phyloP scores from a whole-genome alignment of 2,113 vertebrate genomes.

The Zosterops borbonicus region DNA sequence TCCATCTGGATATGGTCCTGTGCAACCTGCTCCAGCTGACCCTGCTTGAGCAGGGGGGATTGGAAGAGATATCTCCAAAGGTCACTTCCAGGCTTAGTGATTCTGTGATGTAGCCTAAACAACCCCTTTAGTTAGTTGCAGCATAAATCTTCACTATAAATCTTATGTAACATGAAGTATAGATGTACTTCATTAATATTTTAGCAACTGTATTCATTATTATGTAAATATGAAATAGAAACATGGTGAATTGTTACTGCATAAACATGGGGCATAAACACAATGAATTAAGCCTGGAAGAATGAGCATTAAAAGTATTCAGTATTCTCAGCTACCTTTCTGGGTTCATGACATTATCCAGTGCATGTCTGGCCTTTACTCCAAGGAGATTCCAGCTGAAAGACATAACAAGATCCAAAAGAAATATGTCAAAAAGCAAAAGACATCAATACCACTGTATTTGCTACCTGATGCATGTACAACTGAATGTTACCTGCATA shows the following conservation, averaged over 20 bases:
- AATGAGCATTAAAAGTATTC: background rate
- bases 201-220: background rate
- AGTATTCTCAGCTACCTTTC: background rate
- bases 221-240: background rate
- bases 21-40: background rate
- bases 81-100: background rate
- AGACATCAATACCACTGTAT: background rate
- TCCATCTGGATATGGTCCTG: background rate
- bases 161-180: background rate
- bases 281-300: background rate
- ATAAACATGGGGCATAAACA: background rate
- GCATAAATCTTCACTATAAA: background rate
- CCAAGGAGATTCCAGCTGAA: background rate
- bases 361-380: background rate
- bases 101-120: background rate
- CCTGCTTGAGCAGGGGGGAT: background rate
- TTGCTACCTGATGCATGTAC: no score
- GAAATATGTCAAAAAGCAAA: background rate
- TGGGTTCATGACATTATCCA: background rate
- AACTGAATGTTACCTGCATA: background rate
- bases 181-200: constrained; percentile 17
- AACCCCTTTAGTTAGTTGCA: background rate
- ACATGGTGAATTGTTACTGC: background rate
- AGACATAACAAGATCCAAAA: background rate
- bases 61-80: background rate